Base-by-base conservation (phyloP, 2,888 invertebrate genomes). In the Nysson spinosus region DNA sequence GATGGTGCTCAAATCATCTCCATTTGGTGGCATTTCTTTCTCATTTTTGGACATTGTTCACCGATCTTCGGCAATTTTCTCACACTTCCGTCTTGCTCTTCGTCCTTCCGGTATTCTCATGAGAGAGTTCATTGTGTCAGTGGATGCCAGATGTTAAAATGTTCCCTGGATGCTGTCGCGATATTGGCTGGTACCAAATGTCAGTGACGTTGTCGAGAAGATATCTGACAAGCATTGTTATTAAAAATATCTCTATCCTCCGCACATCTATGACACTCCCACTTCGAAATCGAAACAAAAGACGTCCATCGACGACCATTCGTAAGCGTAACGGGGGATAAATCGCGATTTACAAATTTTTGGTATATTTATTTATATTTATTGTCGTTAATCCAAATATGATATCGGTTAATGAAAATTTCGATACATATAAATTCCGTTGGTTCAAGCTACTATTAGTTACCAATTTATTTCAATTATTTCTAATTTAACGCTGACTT, bases 171-270 rank as follows among this genome's bases (percentile, higher is more conserved):
- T 34, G 14, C 57, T 47, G 57, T 57, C 61, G 75, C 76, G 77
- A 84, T 86, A 85, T 86, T 85, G 84, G 82, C 79, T 83, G 82
- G 85, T 80, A 69, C 84, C 85, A 80, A 85, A 85, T 86, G 86
- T 78, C 81, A 69, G 73, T 86, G 86, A 86, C 86, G 81, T 72
- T 81, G 81, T 83, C 84, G 79, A 75, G 81, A 79, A 80, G 67
- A 80, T 75, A 83, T 80, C 80, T 83, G 83, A 84, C 84, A 83
- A 77, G 83, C 72, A 75, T 77, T 77, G 77, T 85, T 85, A 85
- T 84, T 83, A 82, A 83, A 83, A 82, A 83, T 56, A 57, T 66
- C 39, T 56, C 44, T 37, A 51, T 58, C 54, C 22, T 26, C 40
- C 35, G 32, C 20, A 22, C 43, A 17, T 35, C 14, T 19, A 44